Evolutionary conservation across 2,797 vertebrate genomes (phyloP).

Genomic region (Scyliorhinus canicula): DNA sequence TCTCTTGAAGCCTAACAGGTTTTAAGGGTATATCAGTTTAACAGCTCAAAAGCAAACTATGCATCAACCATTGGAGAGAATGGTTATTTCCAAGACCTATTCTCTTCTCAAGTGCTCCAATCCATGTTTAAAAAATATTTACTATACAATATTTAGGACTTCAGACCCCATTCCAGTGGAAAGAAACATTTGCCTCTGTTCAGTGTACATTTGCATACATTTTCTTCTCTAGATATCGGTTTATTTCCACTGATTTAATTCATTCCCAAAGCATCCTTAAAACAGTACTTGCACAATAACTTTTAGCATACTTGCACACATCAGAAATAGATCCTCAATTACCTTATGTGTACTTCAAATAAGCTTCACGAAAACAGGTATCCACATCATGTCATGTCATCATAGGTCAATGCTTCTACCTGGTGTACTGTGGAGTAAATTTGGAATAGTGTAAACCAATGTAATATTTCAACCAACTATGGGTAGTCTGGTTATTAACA

Average conservation of each 20-base stretch:
- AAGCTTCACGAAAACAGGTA: background rate
- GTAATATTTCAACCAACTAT: background rate
- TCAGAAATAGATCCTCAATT: background rate
- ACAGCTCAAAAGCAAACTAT: background rate
- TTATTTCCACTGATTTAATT: background rate
- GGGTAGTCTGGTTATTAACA: background rate
- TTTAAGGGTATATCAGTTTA: background rate
- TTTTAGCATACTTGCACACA: background rate
- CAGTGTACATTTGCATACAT: background rate
- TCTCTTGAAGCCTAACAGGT: too few species aligned
- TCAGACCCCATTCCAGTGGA: background rate
- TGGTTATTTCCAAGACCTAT: background rate
- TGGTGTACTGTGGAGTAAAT: background rate
- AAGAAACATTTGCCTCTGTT: background rate
- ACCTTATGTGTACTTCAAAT: background rate
- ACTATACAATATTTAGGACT: background rate
- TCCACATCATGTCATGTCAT: background rate
- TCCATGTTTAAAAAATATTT: background rate
- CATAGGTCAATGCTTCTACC: background rate
- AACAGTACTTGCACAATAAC: background rate
- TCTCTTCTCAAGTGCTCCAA: background rate
- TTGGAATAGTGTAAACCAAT: background rate
- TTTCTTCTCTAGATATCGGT: background rate
- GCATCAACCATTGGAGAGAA: background rate
- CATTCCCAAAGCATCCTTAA: background rate